Base-by-base conservation (phyloP, 2,888 invertebrate species). In the Chirona hameri region DNA sequence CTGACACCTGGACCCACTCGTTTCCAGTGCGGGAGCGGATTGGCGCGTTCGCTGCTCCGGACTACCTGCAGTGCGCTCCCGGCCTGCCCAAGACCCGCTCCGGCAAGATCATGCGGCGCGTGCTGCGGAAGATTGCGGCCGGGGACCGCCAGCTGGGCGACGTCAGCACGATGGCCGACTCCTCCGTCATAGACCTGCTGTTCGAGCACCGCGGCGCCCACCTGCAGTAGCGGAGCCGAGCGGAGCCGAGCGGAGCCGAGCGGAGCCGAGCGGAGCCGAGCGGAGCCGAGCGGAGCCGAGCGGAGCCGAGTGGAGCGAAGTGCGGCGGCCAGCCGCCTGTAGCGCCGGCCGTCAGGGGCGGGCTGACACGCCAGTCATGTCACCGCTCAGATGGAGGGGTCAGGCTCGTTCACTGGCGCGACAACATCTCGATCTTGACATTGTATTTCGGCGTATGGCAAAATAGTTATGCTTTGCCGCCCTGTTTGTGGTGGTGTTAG, bases 21-120 rank as follows among this genome's bases (percentile, higher is more conserved):
- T n/a, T 39, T 39, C 7, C 91, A 89, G 97, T 99, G 0, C 92
- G 99, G 81, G 92, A 93, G 85, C 93, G 94, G 86, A 99, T 99
- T 86, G 99, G 99, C 1, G 95, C 98, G 0, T 98, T 99, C 88
- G 99, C 99, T 0, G 92, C 94, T 86, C 99, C 99, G 0, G 99
- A 99, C 88, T 92, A 93, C 65, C 93, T 99, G 83, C 99, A 99
- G 86, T 92, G 95, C 88, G 98, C 98, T 0, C 96, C 97, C 0
- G 95, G 93, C 0, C 90, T 99, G 84, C 99, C 99, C 0, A 98
- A 99, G 89, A 98, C 98, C 0, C 91, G 98, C 81, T 98, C 98
- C 0, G 99, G 99, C 2, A 99, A 99, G 90, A 98, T 99, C 84
- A 98, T 99, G 96, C 91, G 99, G 84, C 91, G 99, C 85, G 94